Evolutionary conservation across 2,888 invertebrate genomes (phyloP).

Genomic region (Brachypterus glaber): DNA sequence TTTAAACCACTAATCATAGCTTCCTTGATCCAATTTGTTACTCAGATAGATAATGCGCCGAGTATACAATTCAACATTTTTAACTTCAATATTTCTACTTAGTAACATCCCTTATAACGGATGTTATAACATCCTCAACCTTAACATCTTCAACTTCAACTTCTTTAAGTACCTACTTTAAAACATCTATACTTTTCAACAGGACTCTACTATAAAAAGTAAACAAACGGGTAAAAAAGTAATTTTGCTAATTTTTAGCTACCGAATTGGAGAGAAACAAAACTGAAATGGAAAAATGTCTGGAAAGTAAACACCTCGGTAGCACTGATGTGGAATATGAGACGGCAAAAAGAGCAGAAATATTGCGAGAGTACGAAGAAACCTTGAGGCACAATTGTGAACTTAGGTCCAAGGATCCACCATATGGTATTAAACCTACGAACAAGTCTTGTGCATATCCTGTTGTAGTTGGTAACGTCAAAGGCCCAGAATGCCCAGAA

Average conservation of each 20-base stretch:
- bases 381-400: constrained; percentile 24
- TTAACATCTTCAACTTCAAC: no score
- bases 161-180: background rate
- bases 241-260: constrained; percentile 16
- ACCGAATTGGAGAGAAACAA: constrained; percentile 23
- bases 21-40: no score
- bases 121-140: no score
- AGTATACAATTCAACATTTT: no score
- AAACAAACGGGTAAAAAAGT: no score
- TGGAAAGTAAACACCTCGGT: constrained; percentile 26
- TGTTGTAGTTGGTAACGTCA: constrained; percentile 29
- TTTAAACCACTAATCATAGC: no score
- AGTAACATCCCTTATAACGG: no score
- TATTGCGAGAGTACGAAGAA: constrained; percentile 34
- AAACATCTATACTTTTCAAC: no score
- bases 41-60: no score
- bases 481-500: constrained; percentile 29
- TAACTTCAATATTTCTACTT: no score
- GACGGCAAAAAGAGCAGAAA: constrained; percentile 22
- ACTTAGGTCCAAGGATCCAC: constrained; percentile 26
- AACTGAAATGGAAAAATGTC: constrained; percentile 35
- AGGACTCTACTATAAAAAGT: no score
- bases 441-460: constrained; percentile 33
- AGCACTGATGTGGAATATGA: constrained; percentile 25
- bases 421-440: constrained; percentile 35